Evolutionary conservation across 2,888 invertebrate genomes (phyloP), one percentile per base, ranked within the genome.

Genomic region (Lycia hirtaria): DNA sequence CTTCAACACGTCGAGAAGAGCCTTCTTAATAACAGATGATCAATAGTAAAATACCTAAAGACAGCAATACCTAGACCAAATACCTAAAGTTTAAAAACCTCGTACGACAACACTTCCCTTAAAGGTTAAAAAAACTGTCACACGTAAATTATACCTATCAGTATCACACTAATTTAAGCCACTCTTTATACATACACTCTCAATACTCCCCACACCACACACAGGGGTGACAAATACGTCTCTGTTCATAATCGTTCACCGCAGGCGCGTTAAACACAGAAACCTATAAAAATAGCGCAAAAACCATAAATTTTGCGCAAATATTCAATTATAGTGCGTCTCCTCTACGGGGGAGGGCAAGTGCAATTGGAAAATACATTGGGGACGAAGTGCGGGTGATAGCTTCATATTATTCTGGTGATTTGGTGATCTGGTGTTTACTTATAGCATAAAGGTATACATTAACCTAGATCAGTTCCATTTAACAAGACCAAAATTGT

Each of bases 181-280:
- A 12, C 65, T 66, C 64, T 51, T 24, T 62, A 57, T 7, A 55
- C 55, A 53, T 64, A 44, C 9, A 30, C 41, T 41, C 60, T 22
- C 37, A 59, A 26, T 55, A 40, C 60, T 49, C 68, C 68, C 67
- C 78, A 69, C 73, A 61, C 62, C 65, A 70, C 67, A 75, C 67
- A 62, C 65, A 64, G 68, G 79, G 81, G 85, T 64, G 83, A 81
- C 84, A 81, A 81, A 81, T 81, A 82, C 80, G 77, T 76, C 78
- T 75, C 80, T 77, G 77, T 80, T 83, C 80, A 80, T 85, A 86
- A 87, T 87, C 86, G 83, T 83, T 84, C 75, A 69, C 70, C 69
- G 79, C 87, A 85, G 83, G 80, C 81, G 79, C 87, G 88, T 88
- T 88, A 89, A 88, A 80, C 78, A 84, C 89, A 89, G 87, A 71